These are phyloP conservation scores for Hirundichthys speculiger DNA, from an alignment of 2,113 vertebrate species.

Conservation along the genomic window DNA sequence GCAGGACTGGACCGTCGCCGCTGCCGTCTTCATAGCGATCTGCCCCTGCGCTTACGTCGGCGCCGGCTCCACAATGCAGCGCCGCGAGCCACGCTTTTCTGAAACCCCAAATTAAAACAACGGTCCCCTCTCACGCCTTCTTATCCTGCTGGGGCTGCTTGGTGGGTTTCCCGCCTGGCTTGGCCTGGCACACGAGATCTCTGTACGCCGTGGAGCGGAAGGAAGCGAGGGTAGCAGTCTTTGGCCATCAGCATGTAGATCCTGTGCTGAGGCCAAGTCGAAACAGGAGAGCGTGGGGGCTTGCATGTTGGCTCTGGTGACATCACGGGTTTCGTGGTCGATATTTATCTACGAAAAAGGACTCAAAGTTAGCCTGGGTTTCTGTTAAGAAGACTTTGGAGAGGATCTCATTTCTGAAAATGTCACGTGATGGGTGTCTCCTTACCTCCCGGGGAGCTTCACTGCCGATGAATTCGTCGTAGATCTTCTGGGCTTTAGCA, in stretches of 20 bases:
- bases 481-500: conserved; percentile 90
- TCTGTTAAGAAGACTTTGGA: neutral
- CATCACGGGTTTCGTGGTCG: conserved; percentile 91
- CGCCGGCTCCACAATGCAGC: conserved; percentile 23
- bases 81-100: conserved; percentile 1
- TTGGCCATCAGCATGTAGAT: conserved; percentile 95
- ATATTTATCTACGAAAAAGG: conserved; percentile 86
- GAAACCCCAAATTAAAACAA: conserved; percentile 15
- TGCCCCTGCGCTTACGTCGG: conserved; percentile 5
- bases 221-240: conserved; percentile 93
- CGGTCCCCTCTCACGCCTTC: conserved; percentile 62
- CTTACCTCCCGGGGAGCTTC: conserved; percentile 93
- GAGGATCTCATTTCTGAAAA: neutral
- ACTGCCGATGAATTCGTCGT: conserved; percentile 89
- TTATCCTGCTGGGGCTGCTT: conserved; percentile 50
- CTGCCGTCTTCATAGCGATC: neutral
- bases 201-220: conserved; percentile 82
- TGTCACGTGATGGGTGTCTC: neutral
- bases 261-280: conserved; percentile 85
- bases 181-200: conserved; percentile 81
- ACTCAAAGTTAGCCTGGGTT: conserved; percentile 16
- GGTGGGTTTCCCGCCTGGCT: conserved; percentile 45
- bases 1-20: neutral
- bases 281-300: conserved; percentile 83
- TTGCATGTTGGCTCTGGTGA: conserved; percentile 86